These are phyloP conservation scores for Prietella phreatophila DNA, from an alignment of 2,113 vertebrate genomes.

Conservation along the genomic window DNA sequence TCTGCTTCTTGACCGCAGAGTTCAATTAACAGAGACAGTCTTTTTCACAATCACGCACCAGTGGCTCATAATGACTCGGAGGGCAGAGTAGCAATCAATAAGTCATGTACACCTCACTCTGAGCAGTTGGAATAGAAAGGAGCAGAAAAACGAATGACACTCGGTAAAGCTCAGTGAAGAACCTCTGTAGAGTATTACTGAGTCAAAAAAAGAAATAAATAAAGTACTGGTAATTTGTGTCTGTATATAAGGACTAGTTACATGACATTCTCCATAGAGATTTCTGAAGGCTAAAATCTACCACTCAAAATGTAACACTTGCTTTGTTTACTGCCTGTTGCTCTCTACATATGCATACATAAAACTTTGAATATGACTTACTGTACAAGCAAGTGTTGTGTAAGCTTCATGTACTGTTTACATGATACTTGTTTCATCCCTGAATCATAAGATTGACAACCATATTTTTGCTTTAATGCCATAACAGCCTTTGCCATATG, in stretches of 20 bases:
- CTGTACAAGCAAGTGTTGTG: not conserved
- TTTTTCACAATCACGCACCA: conserved; percentile 57
- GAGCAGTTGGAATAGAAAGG: conserved; percentile 1
- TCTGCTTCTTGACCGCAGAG: conserved; percentile 54
- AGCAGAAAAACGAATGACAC: conserved; percentile 9
- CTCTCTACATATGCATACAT: not conserved
- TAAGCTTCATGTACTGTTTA: not conserved
- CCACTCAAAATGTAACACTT: not conserved
- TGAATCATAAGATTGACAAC: not conserved
- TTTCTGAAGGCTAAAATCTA: not conserved
- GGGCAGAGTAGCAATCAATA: conserved; percentile 55
- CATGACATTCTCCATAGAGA: not conserved
- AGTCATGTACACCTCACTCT: conserved; percentile 56
- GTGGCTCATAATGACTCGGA: conserved; percentile 60
- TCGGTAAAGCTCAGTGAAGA: not conserved
- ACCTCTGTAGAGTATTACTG: not conserved
- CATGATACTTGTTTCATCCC: not conserved
- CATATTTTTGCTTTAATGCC: no score
- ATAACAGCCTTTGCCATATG: no score
- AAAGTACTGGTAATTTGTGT: not conserved
- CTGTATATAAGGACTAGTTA: not conserved
- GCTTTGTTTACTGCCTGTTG: not conserved
- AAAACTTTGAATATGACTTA: not conserved
- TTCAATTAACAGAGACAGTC: conserved; percentile 60
- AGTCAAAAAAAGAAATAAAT: not conserved